Percentiles rank a stretch among this genome's conserved stretches.
Evolutionary conservation across 2,113 vertebrate genomes (phyloP).

Genomic region (Eidolon helvum): DNA sequence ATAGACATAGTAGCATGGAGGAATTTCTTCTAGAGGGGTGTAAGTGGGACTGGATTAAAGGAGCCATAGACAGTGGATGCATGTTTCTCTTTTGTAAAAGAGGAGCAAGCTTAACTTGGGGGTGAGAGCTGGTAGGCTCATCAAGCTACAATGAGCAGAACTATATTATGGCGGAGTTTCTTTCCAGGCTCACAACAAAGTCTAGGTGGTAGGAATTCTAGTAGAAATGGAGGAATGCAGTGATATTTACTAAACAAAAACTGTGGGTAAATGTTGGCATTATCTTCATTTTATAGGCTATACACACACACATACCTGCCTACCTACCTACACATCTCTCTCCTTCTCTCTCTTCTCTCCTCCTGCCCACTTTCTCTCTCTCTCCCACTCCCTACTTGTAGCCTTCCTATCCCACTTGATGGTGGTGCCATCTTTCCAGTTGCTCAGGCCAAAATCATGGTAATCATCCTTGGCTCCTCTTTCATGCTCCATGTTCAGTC

Average conservation of each 20-base stretch:
- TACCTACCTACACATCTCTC: too few species aligned
- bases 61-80: background rate
- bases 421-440: background rate
- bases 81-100: background rate
- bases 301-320: too few species aligned
- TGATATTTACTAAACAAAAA: background rate
- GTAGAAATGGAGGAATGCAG: background rate
- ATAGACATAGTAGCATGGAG: background rate
- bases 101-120: background rate
- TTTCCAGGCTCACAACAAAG: background rate
- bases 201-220: background rate
- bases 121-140: background rate
- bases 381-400: too few species aligned
- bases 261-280: background rate
- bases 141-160: background rate
- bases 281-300: background rate
- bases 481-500: background rate
- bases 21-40: background rate
- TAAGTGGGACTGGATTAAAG: background rate
- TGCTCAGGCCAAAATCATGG: background rate
- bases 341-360: too few species aligned
- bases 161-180: background rate
- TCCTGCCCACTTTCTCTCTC: background rate
- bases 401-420: background rate
- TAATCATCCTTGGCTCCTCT: background rate